These are phyloP conservation scores for Alauda arvensis DNA, from an alignment of 2,797 vertebrate species.

Conservation along the genomic window DNA sequence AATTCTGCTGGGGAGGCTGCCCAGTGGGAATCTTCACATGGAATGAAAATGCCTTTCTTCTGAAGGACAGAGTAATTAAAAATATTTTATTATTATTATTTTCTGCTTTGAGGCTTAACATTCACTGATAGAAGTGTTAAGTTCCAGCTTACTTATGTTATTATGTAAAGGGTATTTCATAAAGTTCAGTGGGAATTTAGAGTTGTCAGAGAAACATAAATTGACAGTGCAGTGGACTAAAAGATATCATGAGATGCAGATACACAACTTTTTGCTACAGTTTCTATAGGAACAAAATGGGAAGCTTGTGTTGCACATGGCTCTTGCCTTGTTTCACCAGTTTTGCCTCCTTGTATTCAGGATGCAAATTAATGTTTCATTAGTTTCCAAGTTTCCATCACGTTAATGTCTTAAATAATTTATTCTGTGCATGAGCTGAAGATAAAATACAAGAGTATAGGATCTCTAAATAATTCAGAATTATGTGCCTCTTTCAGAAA, in stretches of 20 bases:
- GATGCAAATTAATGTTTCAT: slow-evolving; percentile 64
- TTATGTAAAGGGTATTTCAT: background rate
- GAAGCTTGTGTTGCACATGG: background rate
- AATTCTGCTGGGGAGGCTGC: background rate
- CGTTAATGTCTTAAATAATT: slow-evolving; percentile 51
- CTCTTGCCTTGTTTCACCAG: slow-evolving; percentile 8
- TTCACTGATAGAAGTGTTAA: background rate
- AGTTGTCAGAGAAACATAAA: background rate
- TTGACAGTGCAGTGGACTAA: background rate
- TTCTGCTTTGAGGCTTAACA: background rate
- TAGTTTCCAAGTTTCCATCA: slow-evolving; percentile 61
- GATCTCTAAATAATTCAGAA: slow-evolving; percentile 55
- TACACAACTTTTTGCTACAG: background rate
- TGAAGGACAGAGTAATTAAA: background rate
- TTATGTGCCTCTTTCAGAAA: background rate
- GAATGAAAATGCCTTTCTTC: background rate
- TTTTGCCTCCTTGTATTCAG: slow-evolving; percentile 41
- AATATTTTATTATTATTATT: background rate
- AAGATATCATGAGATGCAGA: background rate
- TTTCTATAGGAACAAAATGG: background rate
- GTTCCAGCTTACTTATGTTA: background rate
- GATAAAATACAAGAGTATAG: slow-evolving; percentile 42
- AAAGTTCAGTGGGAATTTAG: background rate
- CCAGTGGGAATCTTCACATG: background rate
- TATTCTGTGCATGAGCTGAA: slow-evolving; percentile 45